These are phyloP conservation scores for Bettongia penicillata DNA, from an alignment of 2,113 vertebrate genomes.

Conservation along the genomic window DNA sequence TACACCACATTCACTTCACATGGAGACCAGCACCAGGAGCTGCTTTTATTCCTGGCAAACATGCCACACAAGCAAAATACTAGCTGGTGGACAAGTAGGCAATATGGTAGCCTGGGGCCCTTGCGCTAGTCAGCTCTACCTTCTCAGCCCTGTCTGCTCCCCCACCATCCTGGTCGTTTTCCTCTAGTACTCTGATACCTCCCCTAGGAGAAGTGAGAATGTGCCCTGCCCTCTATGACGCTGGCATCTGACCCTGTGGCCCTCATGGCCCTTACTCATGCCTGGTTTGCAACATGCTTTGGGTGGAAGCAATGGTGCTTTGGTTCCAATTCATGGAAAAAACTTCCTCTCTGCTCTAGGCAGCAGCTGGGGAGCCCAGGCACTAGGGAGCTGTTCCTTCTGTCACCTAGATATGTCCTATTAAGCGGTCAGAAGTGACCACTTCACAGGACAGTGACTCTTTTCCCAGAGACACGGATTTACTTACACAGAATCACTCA, in stretches of 20 bases:
- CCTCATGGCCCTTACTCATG: not conserved
- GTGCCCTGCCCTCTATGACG: not conserved
- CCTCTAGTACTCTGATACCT: not conserved
- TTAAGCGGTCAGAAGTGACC: not conserved
- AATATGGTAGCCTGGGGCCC: rapidly evolving
- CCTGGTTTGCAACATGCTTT: not conserved
- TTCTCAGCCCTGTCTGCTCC: not conserved
- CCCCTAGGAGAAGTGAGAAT: not conserved
- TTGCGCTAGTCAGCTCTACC: not conserved
- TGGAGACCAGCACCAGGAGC: not conserved
- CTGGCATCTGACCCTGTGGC: not conserved
- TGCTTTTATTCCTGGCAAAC: not conserved
- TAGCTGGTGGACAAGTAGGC: rapidly evolving
- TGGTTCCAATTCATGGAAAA: not conserved
- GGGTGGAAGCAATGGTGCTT: not conserved
- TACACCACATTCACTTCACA: rapidly evolving
- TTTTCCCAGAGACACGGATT: not conserved
- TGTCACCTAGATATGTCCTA: not conserved
- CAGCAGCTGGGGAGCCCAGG: not conserved
- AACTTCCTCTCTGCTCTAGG: not conserved
- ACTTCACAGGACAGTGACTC: not conserved
- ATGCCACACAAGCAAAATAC: rapidly evolving
- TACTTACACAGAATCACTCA: too few species aligned
- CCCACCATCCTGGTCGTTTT: too few species aligned
- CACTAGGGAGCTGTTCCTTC: not conserved